A percentile compares a stretch with the other conserved stretches of the same genome.
Conservation (phyloP, 2,113 vertebrate species). For the Numida meleagris region DNA sequence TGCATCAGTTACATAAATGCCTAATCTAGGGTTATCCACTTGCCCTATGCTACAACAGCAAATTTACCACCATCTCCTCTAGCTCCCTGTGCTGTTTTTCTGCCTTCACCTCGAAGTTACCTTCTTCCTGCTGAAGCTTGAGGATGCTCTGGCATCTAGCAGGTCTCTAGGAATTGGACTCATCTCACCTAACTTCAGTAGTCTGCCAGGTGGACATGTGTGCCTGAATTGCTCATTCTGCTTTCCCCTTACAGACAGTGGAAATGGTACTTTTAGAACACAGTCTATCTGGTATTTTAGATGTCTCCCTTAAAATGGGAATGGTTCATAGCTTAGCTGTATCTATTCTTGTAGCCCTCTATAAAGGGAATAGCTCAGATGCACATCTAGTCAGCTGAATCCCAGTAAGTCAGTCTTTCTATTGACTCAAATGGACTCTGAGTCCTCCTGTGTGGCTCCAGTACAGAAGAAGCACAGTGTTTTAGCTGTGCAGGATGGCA, state of each 20-base stretch:
- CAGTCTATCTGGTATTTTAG: background rate
- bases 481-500: too few species aligned
- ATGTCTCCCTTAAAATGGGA: background rate
- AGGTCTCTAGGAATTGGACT: background rate
- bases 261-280: background rate
- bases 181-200: background rate
- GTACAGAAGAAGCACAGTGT: background rate
- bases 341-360: background rate
- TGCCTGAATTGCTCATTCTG: background rate
- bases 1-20: background rate
- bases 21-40: background rate
- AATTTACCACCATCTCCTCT: background rate
- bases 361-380: background rate
- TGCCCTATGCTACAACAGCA: background rate
- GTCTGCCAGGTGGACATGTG: rapidly evolving
- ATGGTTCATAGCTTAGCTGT: background rate
- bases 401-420: background rate
- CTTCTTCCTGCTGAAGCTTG: background rate
- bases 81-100: background rate
- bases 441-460: background rate
- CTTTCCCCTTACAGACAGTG: background rate
- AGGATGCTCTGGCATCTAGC: background rate
- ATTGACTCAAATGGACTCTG: background rate
- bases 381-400: background rate
- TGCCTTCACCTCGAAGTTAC: background rate